Base-by-base conservation (phyloP, 2,888 invertebrate genomes). In the Agrochola lychnidis region DNA sequence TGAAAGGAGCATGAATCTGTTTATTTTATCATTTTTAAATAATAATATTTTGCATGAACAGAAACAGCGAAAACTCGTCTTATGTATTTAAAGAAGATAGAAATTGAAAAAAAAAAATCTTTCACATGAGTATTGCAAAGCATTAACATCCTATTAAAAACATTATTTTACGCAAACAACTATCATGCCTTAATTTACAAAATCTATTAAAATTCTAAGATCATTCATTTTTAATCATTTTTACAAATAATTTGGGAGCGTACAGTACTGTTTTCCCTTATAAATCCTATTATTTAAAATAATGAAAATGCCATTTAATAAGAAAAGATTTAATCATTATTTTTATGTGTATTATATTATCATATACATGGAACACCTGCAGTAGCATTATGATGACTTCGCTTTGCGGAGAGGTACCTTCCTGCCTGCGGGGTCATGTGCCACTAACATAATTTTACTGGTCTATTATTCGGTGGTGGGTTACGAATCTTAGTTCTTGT, bases 401-500 rank as follows among this genome's bases (percentile, higher is more conserved):
- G 97, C 97, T 97, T 96, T 96, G 95, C 96, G 96, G 96, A 95
- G 93, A 94, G 95, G 96, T 95, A 96, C 97, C 97, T 97, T 97
- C 97, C 97, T 97, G 97, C 97, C 97, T 97, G 97, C 94, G 94
- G 96, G 96, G 95, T 94, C 91, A 91, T 94, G 92, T 93, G 94
- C 94, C 93, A 96, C 95, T 96, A 96, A 96, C 96, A 94, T 91
- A 87, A 91, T 89, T 88, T 89, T 89, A 91, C 88, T 92, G 91
- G 90, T 92, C 88, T 92, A 90, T 51, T 87, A 90, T 91, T 87
- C 88, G 96, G 96, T 96, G 96, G 94, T 94, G 96, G 96, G 94
- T 90, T 92, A 90, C 83, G 88, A 88, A 89, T 89, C 89, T 89
- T 90, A 88, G 83, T 89, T 91, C 72, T 90, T 90, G 88, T 90